A percentile compares a stretch with the other conserved stretches of the same genome.
These are phyloP conservation scores for Poecile montanus DNA, from an alignment of 2,797 vertebrate genomes.

Conservation along the genomic window DNA sequence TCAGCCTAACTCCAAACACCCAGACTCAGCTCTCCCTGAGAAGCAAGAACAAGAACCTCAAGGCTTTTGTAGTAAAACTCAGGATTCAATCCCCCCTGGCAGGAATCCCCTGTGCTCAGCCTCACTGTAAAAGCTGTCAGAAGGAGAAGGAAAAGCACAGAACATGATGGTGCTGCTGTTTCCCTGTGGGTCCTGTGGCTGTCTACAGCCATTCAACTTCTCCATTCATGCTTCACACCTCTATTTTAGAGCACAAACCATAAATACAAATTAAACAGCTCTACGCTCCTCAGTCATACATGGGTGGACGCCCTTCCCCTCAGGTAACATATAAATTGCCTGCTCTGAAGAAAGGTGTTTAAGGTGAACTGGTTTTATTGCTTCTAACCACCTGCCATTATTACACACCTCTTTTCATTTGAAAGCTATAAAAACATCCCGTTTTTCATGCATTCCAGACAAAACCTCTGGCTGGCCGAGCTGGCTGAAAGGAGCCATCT, in stretches of 20 bases:
- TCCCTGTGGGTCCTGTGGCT: not conserved
- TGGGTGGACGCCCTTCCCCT: slow-evolving; percentile 35
- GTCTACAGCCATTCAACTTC: not conserved
- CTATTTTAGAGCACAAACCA: not conserved
- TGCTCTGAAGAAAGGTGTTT: slow-evolving; percentile 14
- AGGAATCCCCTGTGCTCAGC: not conserved
- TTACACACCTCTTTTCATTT: slow-evolving; percentile 21
- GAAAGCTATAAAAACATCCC: slow-evolving; percentile 36
- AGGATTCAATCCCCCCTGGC: not conserved
- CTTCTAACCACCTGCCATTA: slow-evolving; percentile 32
- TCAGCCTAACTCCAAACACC: not conserved
- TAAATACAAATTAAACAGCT: not conserved
- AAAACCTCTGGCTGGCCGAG: slow-evolving; percentile 17
- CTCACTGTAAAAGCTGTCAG: not conserved
- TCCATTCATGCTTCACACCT: not conserved
- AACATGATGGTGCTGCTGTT: not conserved
- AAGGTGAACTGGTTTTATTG: slow-evolving; percentile 33
- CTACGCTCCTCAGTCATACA: not conserved
- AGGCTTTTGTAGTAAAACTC: not conserved
- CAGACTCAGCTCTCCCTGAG: not conserved
- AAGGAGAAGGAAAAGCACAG: not conserved
- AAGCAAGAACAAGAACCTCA: not conserved
- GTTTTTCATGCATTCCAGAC: slow-evolving; percentile 14
- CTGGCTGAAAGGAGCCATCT: slow-evolving; percentile 31
- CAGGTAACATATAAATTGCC: slow-evolving; percentile 24